Conservation (phyloP, 1,140 invertebrate genomes). For the Brachionus plicatilis region DNA sequence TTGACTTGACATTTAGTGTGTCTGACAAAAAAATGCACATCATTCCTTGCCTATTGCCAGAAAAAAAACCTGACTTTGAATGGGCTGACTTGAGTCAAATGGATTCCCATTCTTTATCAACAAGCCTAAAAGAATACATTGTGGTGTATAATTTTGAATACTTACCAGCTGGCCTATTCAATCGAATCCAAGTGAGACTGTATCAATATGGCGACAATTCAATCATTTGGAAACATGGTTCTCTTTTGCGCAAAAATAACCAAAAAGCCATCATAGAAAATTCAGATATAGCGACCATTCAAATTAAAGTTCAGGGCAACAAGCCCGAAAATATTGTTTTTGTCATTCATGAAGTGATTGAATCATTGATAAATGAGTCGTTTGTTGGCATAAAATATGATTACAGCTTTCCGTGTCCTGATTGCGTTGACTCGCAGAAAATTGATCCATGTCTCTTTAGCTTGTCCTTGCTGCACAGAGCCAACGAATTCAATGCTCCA, state of each 20-base stretch:
- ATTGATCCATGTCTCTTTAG: slow-evolving; percentile 44
- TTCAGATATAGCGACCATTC: slow-evolving; percentile 45
- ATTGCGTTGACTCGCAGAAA: slow-evolving; percentile 45
- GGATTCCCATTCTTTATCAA: not conserved
- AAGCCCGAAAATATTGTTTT: slow-evolving; percentile 53
- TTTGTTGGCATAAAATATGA: slow-evolving; percentile 52
- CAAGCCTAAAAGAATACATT: slow-evolving; percentile 20
- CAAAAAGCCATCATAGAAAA: slow-evolving; percentile 48
- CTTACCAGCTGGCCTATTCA: slow-evolving; percentile 53
- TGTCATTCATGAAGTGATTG: slow-evolving; percentile 52
- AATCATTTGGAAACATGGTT: slow-evolving; percentile 53
- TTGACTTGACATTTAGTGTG: slow-evolving; percentile 52
- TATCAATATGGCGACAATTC: slow-evolving; percentile 52
- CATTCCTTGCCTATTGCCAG: slow-evolving; percentile 52
- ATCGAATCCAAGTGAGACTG: slow-evolving; percentile 53
- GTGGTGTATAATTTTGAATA: slow-evolving; percentile 44
- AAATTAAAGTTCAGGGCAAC: slow-evolving; percentile 50
- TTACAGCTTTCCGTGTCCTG: slow-evolving; percentile 50
- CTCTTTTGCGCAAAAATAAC: slow-evolving; percentile 50
- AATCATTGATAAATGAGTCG: slow-evolving; percentile 49
- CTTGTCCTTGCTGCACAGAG: slow-evolving; percentile 46
- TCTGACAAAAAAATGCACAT: slow-evolving; percentile 46
- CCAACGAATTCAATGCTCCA: slow-evolving; percentile 49
- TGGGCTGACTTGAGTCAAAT: not conserved
- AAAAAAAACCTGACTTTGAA: slow-evolving; percentile 44